These are phyloP conservation scores for Zelostemma sp. DNA, from an alignment of 1,140 invertebrate genomes.

Conservation along the genomic window DNA sequence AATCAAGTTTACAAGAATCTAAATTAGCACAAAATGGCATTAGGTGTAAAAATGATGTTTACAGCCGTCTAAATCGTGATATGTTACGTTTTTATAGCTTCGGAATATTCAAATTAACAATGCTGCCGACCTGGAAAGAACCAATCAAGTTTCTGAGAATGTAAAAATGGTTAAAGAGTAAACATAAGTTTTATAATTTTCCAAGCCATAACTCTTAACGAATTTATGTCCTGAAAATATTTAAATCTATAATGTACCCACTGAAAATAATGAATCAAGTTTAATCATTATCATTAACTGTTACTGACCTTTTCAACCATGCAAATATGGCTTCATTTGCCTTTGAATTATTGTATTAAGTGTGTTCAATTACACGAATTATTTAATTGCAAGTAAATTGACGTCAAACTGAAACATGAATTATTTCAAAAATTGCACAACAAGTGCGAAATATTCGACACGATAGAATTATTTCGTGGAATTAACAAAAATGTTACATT, in stretches of 20 bases:
- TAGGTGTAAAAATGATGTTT: background rate
- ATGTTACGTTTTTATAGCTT: background rate
- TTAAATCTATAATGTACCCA: background rate
- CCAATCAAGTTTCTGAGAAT: background rate
- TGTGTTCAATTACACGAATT: background rate
- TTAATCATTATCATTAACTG: slow-evolving; percentile 3
- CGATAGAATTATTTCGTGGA: slow-evolving; percentile 1
- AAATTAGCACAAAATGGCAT: background rate
- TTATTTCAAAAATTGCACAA: background rate
- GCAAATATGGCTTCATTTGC: background rate
- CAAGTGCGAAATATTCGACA: slow-evolving; percentile 4
- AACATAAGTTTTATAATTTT: too few species aligned
- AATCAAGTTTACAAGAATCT: too few species aligned
- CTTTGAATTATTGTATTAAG: background rate
- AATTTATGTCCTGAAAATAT: background rate
- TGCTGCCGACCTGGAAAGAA: background rate
- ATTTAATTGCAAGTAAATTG: background rate
- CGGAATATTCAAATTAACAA: background rate
- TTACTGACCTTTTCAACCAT: slow-evolving; percentile 5
- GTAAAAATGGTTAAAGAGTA: background rate
- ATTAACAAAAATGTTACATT: slow-evolving; percentile 6
- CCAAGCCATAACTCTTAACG: too few species aligned
- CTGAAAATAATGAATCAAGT: background rate
- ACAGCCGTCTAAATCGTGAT: background rate
- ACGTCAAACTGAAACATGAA: background rate